phyloP scores from a whole-genome alignment of 2,797 vertebrate genomes.

The Sciurus vulgaris region DNA sequence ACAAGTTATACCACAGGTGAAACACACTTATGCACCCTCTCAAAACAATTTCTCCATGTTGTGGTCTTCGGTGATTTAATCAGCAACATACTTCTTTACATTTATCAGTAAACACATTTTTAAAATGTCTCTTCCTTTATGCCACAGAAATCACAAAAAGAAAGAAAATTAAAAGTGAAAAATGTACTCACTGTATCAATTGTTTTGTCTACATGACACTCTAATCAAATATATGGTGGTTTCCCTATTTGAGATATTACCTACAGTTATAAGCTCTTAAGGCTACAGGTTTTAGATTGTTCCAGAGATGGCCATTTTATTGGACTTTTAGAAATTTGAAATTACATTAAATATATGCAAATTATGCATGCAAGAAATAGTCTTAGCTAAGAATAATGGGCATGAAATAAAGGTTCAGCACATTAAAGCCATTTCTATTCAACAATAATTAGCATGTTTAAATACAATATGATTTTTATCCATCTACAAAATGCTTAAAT shows the following conservation, averaged over 20 bases:
- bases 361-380: slow-evolving; percentile 56
- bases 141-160: slow-evolving; percentile 50
- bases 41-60: slow-evolving; percentile 3
- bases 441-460: slow-evolving; percentile 80
- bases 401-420: slow-evolving; percentile 66
- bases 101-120: slow-evolving; percentile 34
- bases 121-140: slow-evolving; percentile 47
- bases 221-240: slow-evolving; percentile 44
- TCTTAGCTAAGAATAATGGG: slow-evolving; percentile 62
- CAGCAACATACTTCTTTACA: slow-evolving; percentile 2
- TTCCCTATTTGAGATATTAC: slow-evolving; percentile 45
- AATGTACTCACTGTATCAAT: slow-evolving; percentile 60
- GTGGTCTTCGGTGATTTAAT: slow-evolving; percentile 37
- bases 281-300: slow-evolving; percentile 29
- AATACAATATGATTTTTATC: slow-evolving; percentile 81
- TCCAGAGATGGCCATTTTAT: slow-evolving; percentile 60
- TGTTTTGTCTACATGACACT: slow-evolving; percentile 73
- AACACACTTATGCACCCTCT: neutral
- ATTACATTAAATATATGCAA: slow-evolving; percentile 49
- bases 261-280: slow-evolving; percentile 33
- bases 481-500: slow-evolving; percentile 72
- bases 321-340: slow-evolving; percentile 52
- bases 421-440: slow-evolving; percentile 65
- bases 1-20: neutral
- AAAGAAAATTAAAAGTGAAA: slow-evolving; percentile 76